Percentiles rank a stretch among this genome's conserved stretches.
Evolutionary conservation across 2,888 invertebrate species (phyloP).

Genomic region (Odontocerum albicorne): DNA sequence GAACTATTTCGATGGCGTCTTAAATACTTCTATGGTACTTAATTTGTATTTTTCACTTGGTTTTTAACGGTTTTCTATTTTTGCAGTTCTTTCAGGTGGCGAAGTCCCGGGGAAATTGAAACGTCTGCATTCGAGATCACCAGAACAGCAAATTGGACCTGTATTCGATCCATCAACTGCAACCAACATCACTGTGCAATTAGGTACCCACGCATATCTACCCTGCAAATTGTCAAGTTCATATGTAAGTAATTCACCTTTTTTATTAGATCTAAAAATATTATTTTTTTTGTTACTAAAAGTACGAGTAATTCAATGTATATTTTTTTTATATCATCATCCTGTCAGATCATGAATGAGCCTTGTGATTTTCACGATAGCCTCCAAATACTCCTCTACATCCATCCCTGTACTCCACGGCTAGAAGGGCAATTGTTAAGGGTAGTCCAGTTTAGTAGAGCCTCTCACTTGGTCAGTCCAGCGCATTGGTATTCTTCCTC

Average conservation of each 20-base stretch:
- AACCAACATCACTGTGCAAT: constrained; percentile 76
- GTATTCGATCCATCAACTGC: constrained; percentile 71
- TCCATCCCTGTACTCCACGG: too few species aligned
- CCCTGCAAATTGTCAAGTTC: constrained; percentile 65
- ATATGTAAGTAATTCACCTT: constrained; percentile 13
- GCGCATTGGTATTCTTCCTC: too few species aligned
- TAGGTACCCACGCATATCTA: constrained; percentile 77
- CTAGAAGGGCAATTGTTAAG: too few species aligned
- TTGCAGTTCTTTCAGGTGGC: constrained; percentile 32
- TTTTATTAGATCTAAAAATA: neutral
- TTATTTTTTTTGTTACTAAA: neutral
- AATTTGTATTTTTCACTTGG: too few species aligned
- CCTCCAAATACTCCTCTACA: too few species aligned
- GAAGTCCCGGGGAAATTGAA: constrained; percentile 17
- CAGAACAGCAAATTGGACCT: constrained; percentile 57
- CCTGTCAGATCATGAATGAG: too few species aligned
- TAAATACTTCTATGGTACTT: too few species aligned
- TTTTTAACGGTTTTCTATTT: neutral
- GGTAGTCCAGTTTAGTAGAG: too few species aligned
- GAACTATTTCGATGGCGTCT: too few species aligned
- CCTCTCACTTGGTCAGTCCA: too few species aligned
- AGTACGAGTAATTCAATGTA: neutral
- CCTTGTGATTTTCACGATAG: too few species aligned
- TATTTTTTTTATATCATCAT: neutral
- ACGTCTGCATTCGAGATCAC: constrained; percentile 1